Conservation (phyloP, 2,113 vertebrate species). For the Crotalus horridus region DNA sequence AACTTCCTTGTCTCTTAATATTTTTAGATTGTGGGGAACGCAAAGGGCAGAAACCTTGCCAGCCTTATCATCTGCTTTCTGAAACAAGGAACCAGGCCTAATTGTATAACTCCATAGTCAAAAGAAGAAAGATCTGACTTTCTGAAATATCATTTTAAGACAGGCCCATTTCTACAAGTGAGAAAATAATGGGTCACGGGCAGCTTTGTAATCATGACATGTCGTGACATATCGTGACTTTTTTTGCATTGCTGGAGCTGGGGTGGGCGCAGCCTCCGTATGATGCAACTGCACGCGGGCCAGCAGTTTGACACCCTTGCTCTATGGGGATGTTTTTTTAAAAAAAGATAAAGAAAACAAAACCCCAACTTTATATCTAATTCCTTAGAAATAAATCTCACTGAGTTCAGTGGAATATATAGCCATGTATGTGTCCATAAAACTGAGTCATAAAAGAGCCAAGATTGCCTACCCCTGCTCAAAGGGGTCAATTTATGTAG, state of each 20-base stretch:
- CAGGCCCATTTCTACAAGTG: not conserved
- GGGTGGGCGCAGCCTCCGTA: too few relatives aligned
- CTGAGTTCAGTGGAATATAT: not conserved
- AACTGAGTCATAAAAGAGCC: too few relatives aligned
- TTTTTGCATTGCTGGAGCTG: too few relatives aligned
- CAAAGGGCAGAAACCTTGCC: not conserved
- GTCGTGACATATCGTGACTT: too few relatives aligned
- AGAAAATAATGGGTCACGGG: not conserved
- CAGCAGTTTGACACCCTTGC: too few relatives aligned
- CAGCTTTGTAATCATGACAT: not conserved
- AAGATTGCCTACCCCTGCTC: too few relatives aligned
- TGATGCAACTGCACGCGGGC: too few relatives aligned
- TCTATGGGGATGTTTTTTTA: not conserved
- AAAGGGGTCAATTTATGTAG: not conserved
- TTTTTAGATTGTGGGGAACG: not conserved
- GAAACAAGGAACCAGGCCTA: not conserved
- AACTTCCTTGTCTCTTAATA: not conserved
- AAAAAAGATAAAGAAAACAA: not conserved
- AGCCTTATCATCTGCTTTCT: not conserved
- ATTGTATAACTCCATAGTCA: not conserved
- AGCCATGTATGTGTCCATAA: not conserved
- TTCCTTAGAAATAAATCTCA: not conserved
- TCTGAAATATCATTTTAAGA: not conserved
- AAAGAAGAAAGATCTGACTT: not conserved
- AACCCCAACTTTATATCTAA: not conserved